Evolutionary conservation across 2,113 vertebrate species (phyloP), one percentile per base, ranked within the genome.

Genomic region (Antennarius striatus): DNA sequence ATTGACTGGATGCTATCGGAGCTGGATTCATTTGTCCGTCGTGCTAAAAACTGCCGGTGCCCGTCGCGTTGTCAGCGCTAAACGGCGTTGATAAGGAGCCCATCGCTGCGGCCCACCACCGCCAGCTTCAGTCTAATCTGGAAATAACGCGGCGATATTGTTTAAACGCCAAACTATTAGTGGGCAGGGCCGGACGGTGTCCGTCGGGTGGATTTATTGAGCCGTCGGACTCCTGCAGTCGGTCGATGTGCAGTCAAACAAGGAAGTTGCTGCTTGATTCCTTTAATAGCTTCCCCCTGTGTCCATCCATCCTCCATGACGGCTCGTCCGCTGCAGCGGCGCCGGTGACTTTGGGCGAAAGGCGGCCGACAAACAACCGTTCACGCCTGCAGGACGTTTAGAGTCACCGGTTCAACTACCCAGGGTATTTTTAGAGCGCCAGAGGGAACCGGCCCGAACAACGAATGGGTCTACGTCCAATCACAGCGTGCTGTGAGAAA

Each of bases 1-100:
- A 92, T 91, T 89, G 86, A 76, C 77, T 88, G 71, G 81, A 84
- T 89, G 80, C 80, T 91, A 91, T 93, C 90, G 77, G 68, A 73
- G 5, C 64, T 54, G 75, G 83, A 88, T 85, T 68, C 75, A 80
- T 89, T 22, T 22, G 22, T 22, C 22, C 22, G 22, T 22, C 22
- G 22, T 22, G 22, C 22, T 22, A 22, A 22, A 22, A 22, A 22
- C 22, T 2, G 22, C 1, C 1, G 22, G 22, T 22, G 22, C 22
- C 22, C 1, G 22, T 2, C 22, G 22, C 22, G 22, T 22, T 88
- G 87, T 81, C 84, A 82, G 50, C 77, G 71, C 77, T 90, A 83
- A 88, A 88, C 71, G 71, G 81, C 73, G 68, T 57, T 86, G 73
- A 88, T 88, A 90, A 87, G 89, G 81, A 58, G 58, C 71, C 68